phyloP scores from a whole-genome alignment of 2,113 vertebrate genomes.

The Etheostoma cragini region DNA sequence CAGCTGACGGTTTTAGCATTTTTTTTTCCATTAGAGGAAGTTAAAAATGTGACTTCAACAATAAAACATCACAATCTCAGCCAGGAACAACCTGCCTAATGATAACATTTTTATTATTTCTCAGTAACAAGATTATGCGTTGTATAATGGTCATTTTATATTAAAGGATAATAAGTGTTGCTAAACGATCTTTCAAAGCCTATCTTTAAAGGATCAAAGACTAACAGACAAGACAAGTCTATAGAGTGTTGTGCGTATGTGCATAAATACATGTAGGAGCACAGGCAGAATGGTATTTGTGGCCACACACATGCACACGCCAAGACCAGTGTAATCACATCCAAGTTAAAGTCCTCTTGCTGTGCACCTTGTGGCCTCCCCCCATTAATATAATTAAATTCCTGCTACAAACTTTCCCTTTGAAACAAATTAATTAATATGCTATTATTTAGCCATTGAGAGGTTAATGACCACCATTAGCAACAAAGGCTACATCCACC shows the following conservation, averaged over 20 bases:
- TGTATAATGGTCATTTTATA: not conserved
- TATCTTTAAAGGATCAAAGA: no score
- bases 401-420: constrained; percentile 85
- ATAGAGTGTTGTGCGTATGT: not conserved
- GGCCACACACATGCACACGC: constrained; percentile 17
- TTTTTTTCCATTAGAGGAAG: not conserved
- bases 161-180: not conserved
- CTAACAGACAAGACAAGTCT: constrained; percentile 9
- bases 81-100: no score
- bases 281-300: not conserved
- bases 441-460: constrained; percentile 90
- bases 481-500: constrained; percentile 93
- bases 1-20: not conserved
- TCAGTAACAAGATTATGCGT: no score
- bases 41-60: not conserved
- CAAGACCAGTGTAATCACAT: constrained; percentile 52
- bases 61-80: not conserved
- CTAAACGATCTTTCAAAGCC: not conserved
- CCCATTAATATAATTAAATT: constrained; percentile 85
- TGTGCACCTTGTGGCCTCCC: constrained; percentile 72
- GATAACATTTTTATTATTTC: no score
- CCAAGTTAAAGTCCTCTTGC: constrained; percentile 47
- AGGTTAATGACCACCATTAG: constrained; percentile 93
- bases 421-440: constrained; percentile 88
- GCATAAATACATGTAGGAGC: not conserved